Conservation (phyloP, 2,888 invertebrate species). For the Pterobdella sp. region DNA sequence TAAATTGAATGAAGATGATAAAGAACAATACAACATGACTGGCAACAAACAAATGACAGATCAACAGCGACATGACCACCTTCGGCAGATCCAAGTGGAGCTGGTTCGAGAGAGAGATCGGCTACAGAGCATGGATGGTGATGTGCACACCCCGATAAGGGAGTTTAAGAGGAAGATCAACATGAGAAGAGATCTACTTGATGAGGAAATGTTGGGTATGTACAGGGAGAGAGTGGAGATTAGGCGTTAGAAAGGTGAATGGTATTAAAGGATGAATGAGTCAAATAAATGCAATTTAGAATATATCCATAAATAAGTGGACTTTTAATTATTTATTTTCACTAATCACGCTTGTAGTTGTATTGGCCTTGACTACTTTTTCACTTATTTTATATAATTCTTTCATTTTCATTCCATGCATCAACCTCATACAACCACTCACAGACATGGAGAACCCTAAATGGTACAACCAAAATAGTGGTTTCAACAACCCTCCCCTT, state of each 20-base stretch:
- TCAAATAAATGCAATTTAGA: too few relatives aligned
- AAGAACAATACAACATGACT: not conserved
- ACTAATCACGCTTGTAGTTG: too few relatives aligned
- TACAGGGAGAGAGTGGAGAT: not conserved
- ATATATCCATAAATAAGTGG: too few relatives aligned
- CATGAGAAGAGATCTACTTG: not conserved
- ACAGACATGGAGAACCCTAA: not conserved
- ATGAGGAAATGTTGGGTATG: not conserved
- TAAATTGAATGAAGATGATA: not conserved
- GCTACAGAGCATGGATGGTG: not conserved
- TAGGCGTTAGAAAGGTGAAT: not conserved
- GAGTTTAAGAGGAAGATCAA: not conserved
- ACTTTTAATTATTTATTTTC: too few relatives aligned
- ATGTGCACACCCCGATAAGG: not conserved
- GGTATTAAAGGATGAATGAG: not conserved
- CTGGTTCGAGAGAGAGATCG: not conserved
- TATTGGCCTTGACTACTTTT: not conserved
- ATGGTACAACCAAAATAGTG: not conserved
- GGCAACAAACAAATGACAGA: not conserved
- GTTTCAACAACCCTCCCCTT: not conserved
- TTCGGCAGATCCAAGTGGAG: not conserved
- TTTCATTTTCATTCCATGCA: not conserved
- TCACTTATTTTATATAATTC: not conserved
- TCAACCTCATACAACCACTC: not conserved
- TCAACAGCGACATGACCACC: not conserved